Evolutionary conservation across 2,797 vertebrate genomes (phyloP).

Genomic region (Oryzias dopingdopingensis): DNA sequence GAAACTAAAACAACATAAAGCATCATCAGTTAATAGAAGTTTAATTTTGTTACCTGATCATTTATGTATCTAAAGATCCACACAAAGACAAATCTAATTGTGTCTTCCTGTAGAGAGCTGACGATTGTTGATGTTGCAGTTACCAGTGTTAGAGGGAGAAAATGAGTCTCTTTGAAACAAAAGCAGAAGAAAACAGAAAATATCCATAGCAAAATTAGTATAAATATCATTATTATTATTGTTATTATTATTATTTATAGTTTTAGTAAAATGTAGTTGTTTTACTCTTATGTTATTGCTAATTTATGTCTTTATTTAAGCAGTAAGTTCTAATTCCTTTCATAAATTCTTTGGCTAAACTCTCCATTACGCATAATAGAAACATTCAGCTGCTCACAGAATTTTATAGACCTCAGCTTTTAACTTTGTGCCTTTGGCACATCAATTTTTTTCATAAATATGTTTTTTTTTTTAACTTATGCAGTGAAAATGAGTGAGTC

Average conservation of each 20-base stretch:
- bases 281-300: too few species aligned
- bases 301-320: neutral
- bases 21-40: neutral
- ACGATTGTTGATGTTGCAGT: constrained; percentile 31
- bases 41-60: neutral
- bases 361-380: too few species aligned
- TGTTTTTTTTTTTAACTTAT: too few species aligned
- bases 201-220: neutral
- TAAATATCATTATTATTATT: neutral
- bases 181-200: neutral
- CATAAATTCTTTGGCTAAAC: too few species aligned
- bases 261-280: too few species aligned
- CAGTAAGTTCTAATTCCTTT: neutral
- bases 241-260: too few species aligned
- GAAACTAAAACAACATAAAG: neutral
- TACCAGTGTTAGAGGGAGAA: constrained; percentile 46
- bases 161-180: constrained; percentile 19
- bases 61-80: neutral
- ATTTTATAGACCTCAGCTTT: too few species aligned
- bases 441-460: too few species aligned
- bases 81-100: neutral
- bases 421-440: too few species aligned
- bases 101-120: constrained; percentile 1
- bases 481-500: too few species aligned
- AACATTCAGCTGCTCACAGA: too few species aligned